Conservation (phyloP, 2,888 invertebrate genomes). For the Vesta saturnalis region DNA sequence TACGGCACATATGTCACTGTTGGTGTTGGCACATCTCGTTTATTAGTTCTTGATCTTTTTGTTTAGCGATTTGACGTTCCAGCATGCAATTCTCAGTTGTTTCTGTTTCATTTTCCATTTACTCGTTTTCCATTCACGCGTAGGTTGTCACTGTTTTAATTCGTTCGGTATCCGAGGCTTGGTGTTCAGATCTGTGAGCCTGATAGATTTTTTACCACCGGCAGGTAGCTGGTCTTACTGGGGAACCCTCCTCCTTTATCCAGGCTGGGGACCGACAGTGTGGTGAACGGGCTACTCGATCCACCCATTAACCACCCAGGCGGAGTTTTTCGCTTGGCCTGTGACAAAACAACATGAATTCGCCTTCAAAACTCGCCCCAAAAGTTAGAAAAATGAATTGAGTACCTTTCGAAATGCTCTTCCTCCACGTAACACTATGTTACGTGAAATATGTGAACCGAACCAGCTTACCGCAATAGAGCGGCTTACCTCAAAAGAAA, state of each 20-base stretch:
- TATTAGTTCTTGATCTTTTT: neutral
- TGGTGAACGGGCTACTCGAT: neutral
- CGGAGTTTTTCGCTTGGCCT: slow-evolving; percentile 4
- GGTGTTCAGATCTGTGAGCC: neutral
- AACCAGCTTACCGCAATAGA: too few species aligned
- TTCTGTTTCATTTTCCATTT: neutral
- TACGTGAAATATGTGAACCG: too few species aligned
- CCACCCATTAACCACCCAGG: slow-evolving; percentile 4
- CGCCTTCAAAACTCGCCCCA: too few species aligned
- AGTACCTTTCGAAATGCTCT: too few species aligned
- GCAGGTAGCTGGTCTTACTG: neutral
- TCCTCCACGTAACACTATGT: too few species aligned
- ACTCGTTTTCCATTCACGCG: neutral
- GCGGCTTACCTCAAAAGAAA: too few species aligned
- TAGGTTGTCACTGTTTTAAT: neutral
- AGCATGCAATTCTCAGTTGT: neutral
- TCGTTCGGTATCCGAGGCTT: neutral
- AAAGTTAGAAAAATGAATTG: too few species aligned
- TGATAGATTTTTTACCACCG: neutral
- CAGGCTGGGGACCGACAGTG: slow-evolving; percentile 7
- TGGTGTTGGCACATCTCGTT: neutral
- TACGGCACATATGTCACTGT: neutral
- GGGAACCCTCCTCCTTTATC: slow-evolving; percentile 1
- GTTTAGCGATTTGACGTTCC: neutral
- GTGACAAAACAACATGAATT: too few species aligned